Evolutionary conservation across 2,888 invertebrate genomes (phyloP), one percentile per base, ranked within the genome.

Genomic region (Heliconius ismenius): DNA sequence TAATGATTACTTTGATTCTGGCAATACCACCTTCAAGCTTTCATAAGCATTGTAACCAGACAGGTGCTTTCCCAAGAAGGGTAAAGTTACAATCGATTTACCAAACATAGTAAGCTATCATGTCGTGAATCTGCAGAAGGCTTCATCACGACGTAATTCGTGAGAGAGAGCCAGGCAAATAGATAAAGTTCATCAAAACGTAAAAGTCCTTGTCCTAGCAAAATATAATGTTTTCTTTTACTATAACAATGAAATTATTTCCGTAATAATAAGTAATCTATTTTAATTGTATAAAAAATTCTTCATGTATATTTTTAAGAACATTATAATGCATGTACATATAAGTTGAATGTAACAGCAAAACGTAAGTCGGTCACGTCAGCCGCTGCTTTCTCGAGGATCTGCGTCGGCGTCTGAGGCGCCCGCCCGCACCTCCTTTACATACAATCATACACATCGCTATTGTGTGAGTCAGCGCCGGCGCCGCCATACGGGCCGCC

Each of bases 391-490:
- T 91, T 91, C 90, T 87, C 86, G 87, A 87, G 85, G 86, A 85
- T 82, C 84, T 76, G 85, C 86, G 86, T 87, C 85, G 86, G 91
- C 87, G 90, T 88, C 85, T 85, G 86, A 89, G 88, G 89, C 89
- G 90, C 85, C 88, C 90, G 91, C 90, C 90, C 88, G 87, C 88
- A 88, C 90, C 92, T 92, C 85, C 90, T 94, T 94, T 91, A 87
- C 93, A 93, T 93, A 94, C 93, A 93, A 93, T 93, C 89, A 86
- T 88, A 88, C 68, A 92, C 93, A 91, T 92, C 88, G 90, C 90
- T 84, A 90, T 87, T 88, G 89, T 88, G 86, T 93, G 93, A 93
- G 84, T 93, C 93, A 93, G 84, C 81, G 83, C 83, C 89, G 90
- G 86, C 88, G 87, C 86, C 88, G 86, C 85, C 89, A 89, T 86